These are phyloP conservation scores for Menidia beryllina DNA, from an alignment of 2,113 vertebrate genomes.

Conservation along the genomic window DNA sequence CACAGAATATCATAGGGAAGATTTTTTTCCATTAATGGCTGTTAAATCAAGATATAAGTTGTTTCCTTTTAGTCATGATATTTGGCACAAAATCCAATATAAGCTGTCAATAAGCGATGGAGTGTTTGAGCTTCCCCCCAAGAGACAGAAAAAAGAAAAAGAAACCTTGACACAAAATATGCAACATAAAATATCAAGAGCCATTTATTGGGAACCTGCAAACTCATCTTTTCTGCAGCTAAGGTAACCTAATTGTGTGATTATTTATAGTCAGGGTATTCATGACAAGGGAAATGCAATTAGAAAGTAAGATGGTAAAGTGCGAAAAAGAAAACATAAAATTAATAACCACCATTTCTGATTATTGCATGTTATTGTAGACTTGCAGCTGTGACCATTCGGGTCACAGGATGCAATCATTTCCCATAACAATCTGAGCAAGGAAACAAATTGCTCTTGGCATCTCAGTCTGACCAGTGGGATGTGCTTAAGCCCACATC, in stretches of 20 bases:
- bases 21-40: background rate
- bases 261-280: conserved; percentile 33
- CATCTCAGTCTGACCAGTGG: conserved; percentile 53
- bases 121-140: no score
- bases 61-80: background rate
- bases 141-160: background rate
- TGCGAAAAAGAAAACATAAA: conserved; percentile 8
- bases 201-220: conserved; percentile 38
- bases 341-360: conserved; percentile 6
- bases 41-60: background rate
- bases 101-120: background rate
- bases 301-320: conserved; percentile 7
- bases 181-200: background rate
- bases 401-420: conserved; percentile 58
- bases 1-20: background rate
- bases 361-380: conserved; percentile 4
- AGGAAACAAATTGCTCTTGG: conserved; percentile 46
- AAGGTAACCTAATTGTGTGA: conserved; percentile 35
- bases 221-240: conserved; percentile 17
- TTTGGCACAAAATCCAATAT: background rate
- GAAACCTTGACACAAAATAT: background rate
- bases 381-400: conserved; percentile 26
- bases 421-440: conserved; percentile 64
- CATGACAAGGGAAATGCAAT: conserved; percentile 32
- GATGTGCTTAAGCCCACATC: conserved; percentile 61